Base-by-base conservation (phyloP, 1,140 invertebrate genomes). In the Portunus trituberculatus region DNA sequence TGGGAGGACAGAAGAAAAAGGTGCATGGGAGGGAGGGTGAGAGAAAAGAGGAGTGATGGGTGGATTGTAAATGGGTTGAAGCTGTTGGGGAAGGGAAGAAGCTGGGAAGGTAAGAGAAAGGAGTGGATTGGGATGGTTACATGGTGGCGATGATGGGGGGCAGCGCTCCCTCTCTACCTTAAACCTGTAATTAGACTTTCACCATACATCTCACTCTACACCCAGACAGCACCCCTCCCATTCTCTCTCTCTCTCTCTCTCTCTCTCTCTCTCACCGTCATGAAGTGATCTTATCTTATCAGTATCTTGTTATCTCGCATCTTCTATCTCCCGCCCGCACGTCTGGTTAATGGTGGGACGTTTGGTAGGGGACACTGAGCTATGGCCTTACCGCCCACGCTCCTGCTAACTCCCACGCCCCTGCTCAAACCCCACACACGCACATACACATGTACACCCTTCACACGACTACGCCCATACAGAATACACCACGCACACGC, bases 181-280 rank as follows among this genome's bases (percentile, higher is more conserved):
- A 46, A 89, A 52, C 39, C 87, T 45, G 87, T 46, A 89, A 89
- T 89, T 52, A 39, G 20, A 89, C 87, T 89, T 89, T 89, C 87
- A 89, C 87, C 87, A 89, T 89, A 89, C 87, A 89, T 89, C 87
- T 10, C 87, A 10, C 25, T 32, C 48, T 28, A 45, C 16, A 46
- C 87, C 87, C n/a, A 45, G 25, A 46, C 87, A 28, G 31, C 87
- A 12, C 39, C 39, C 32, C 87, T 46, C 16, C 32, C 31, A n/a
- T 31, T 20, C 87, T 10, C 48, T 46, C 39, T 20, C 25, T 31
- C 87, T 31, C 31, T 45, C 87, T 46, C n/a, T 46, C 39, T 32
- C 87, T 25, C 39, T 31, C 87, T 46, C 31, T n/a, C 87, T 16
- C 25, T 39, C 25, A n/a, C 20, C 20, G 67, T 76, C n/a, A 76